These are phyloP conservation scores for Prunella strophiata DNA, from an alignment of 2,797 vertebrate genomes.

Conservation along the genomic window DNA sequence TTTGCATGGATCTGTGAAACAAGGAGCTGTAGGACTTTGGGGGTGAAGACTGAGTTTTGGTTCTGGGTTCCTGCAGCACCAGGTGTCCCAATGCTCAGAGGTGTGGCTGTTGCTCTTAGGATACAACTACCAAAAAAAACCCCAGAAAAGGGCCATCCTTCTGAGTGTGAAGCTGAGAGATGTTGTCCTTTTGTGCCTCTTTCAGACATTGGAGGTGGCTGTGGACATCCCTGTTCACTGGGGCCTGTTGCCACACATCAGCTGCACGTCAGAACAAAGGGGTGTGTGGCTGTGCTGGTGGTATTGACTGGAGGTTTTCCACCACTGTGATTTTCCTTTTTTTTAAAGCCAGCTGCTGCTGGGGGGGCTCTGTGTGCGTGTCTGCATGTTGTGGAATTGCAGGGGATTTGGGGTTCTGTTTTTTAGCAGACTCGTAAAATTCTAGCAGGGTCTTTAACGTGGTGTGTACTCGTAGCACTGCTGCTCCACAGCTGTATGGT, in stretches of 20 bases:
- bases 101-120: neutral
- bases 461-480: slow-evolving; percentile 32
- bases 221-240: neutral
- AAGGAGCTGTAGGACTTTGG: neutral
- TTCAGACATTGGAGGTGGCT: neutral
- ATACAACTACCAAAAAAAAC: neutral
- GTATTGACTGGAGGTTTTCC: neutral
- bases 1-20: accelerated
- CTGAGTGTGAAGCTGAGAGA: neutral
- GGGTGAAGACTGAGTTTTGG: accelerated
- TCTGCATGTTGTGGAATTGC: neutral
- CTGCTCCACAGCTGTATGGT: slow-evolving; percentile 60
- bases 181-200: neutral
- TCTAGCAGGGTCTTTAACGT: slow-evolving; percentile 43
- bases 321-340: neutral
- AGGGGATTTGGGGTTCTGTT: slow-evolving; percentile 37
- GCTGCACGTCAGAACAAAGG: neutral
- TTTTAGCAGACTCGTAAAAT: slow-evolving; percentile 52
- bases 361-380: neutral
- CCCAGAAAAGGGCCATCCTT: neutral
- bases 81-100: accelerated
- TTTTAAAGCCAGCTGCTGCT: neutral
- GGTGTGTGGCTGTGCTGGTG: neutral
- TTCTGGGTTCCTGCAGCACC: neutral
- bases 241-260: neutral